Conservation (phyloP, 1,140 invertebrate species). For the Brachionus koreanus region DNA sequence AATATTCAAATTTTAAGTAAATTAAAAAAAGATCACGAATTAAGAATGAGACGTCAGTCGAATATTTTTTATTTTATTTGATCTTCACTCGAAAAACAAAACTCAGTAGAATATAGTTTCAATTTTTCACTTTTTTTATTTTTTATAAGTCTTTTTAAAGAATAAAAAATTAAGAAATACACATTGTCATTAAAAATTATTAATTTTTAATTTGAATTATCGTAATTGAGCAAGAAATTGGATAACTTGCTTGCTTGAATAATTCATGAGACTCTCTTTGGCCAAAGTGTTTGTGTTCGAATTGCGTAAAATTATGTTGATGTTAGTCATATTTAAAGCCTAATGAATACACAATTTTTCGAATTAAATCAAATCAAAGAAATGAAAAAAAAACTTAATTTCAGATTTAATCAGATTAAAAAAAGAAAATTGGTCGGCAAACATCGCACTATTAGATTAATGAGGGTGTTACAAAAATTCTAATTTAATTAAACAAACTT, state of each 20-base stretch:
- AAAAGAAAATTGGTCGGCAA: neutral
- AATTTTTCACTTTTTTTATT: neutral
- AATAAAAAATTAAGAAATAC: neutral
- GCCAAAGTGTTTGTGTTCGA: neutral
- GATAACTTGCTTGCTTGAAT: neutral
- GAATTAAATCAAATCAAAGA: neutral
- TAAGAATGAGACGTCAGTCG: neutral
- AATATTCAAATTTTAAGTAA: neutral
- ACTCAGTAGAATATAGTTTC: neutral
- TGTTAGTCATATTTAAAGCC: neutral
- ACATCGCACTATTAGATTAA: neutral
- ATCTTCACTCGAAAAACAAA: neutral
- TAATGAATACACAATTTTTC: neutral
- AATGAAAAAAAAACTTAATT: neutral
- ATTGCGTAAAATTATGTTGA: neutral
- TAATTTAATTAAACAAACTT: neutral
- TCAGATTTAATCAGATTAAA: neutral
- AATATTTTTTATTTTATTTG: neutral
- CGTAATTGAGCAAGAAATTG: neutral
- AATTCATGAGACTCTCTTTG: neutral
- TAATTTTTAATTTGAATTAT: neutral
- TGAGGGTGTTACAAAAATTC: neutral
- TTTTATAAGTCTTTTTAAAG: neutral
- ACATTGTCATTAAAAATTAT: neutral
- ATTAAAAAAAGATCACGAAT: constrained; percentile 5